A percentile compares a stretch with the other conserved stretches of the same genome.
Conservation (phyloP, 2,888 invertebrate species). For the Caenorhabditis sp. region DNA sequence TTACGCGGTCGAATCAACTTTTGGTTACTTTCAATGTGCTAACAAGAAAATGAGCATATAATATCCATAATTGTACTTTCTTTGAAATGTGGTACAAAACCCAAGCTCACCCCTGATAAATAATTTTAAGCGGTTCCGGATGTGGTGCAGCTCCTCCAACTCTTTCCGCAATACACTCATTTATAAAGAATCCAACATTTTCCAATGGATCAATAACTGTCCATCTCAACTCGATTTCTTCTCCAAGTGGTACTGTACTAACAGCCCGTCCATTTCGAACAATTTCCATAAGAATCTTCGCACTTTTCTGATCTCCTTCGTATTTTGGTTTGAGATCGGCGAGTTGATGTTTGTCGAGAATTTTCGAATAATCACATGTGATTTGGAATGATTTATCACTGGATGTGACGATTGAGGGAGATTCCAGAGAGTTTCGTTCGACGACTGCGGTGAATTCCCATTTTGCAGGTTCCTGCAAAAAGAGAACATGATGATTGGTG, state of each 20-base stretch:
- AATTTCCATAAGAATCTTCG: conserved; percentile 62
- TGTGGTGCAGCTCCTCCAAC: conserved; percentile 65
- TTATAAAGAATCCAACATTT: conserved; percentile 64
- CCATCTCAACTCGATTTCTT: conserved; percentile 63
- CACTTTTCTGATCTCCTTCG: conserved; percentile 40
- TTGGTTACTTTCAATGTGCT: too few relatives aligned
- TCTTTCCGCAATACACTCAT: conserved; percentile 67
- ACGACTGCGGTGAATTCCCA: conserved; percentile 69
- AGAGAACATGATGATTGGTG: neutral
- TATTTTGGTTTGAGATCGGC: conserved; percentile 33
- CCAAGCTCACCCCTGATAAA: conserved; percentile 62
- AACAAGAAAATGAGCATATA: too few relatives aligned
- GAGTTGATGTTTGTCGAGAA: conserved; percentile 41
- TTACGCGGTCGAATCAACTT: too few relatives aligned
- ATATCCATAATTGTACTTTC: too few relatives aligned
- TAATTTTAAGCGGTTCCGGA: conserved; percentile 66
- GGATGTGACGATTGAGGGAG: conserved; percentile 65
- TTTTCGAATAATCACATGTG: conserved; percentile 67
- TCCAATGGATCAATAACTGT: conserved; percentile 41
- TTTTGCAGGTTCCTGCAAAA: conserved; percentile 53
- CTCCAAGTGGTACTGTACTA: conserved; percentile 62
- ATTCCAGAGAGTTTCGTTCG: conserved; percentile 63
- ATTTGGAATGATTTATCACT: conserved; percentile 69
- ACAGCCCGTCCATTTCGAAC: conserved; percentile 61
- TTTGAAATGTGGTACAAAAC: too few relatives aligned